Evolutionary conservation across 37 sponge, comb jelly and placozoan genomes (phyloP).

Genomic region (Beroe ovata): DNA sequence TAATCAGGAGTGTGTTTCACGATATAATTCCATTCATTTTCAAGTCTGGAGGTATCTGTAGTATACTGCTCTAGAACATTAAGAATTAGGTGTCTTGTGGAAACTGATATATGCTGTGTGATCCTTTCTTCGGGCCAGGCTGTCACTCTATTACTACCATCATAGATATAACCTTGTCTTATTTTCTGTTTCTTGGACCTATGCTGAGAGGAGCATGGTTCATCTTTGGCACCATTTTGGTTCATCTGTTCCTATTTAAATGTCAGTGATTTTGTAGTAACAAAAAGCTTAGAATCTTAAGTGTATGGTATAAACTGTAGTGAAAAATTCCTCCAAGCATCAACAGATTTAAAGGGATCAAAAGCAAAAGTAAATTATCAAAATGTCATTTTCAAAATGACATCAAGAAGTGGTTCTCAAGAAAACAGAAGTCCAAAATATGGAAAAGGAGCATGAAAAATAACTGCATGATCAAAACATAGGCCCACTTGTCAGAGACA

Average conservation of each 20-base stretch:
- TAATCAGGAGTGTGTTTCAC: neutral
- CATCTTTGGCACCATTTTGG: neutral
- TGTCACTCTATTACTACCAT: slow-evolving; percentile 40
- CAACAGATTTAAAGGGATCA: no score
- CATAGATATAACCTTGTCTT: slow-evolving; percentile 49
- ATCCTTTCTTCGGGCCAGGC: slow-evolving; percentile 44
- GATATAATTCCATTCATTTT: slow-evolving; percentile 45
- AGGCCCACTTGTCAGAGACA: no score
- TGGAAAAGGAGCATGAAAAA: no score
- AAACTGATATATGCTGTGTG: slow-evolving; percentile 45
- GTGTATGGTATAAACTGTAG: no score
- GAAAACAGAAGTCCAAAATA: no score
- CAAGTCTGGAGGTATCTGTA: slow-evolving; percentile 8
- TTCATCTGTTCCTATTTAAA: neutral
- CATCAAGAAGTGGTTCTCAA: no score
- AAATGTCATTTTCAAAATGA: no score
- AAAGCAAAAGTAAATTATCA: no score
- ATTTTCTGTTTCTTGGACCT: slow-evolving; percentile 48
- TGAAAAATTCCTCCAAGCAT: no score
- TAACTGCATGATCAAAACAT: no score
- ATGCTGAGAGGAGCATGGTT: slow-evolving; percentile 2
- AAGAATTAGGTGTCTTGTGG: slow-evolving; percentile 17
- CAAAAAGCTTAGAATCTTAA: no score
- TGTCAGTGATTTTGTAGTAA: neutral
- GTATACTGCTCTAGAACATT: slow-evolving; percentile 49